Conservation (phyloP, 1,140 invertebrate genomes). For the Drosophila gunungcola region DNA sequence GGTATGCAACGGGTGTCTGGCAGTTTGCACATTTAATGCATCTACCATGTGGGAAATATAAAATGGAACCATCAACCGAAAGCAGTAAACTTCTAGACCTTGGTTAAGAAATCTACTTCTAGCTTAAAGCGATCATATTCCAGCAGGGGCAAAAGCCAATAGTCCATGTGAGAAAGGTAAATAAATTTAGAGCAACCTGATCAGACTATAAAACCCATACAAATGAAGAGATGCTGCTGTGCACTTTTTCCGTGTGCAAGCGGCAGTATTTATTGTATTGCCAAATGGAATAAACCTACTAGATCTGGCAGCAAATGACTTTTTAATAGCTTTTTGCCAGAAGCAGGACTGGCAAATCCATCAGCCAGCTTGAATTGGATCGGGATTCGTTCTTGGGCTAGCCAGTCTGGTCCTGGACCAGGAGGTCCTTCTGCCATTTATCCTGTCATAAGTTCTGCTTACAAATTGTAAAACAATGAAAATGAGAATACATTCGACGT, state of each 20-base stretch:
- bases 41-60: constrained; percentile 32
- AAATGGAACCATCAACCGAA: constrained; percentile 10
- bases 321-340: constrained; percentile 73
- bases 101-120: background rate
- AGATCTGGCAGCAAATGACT: constrained; percentile 53
- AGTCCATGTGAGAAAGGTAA: constrained; percentile 1
- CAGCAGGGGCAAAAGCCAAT: background rate
- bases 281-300: constrained; percentile 9
- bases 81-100: constrained; percentile 11
- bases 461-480: constrained; percentile 83
- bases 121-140: constrained; percentile 19
- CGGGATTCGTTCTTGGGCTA: constrained; percentile 58
- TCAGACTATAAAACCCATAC: constrained; percentile 32
- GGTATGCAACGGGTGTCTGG: constrained; percentile 20
- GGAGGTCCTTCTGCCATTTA: constrained; percentile 60
- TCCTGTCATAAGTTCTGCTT: constrained; percentile 82
- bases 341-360: constrained; percentile 51
- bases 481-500: constrained; percentile 58
- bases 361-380: constrained; percentile 51
- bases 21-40: constrained; percentile 35
- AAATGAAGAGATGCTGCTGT: constrained; percentile 5
- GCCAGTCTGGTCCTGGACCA: background rate
- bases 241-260: constrained; percentile 12
- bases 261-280: constrained; percentile 37
- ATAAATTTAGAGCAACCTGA: constrained; percentile 17